These are phyloP conservation scores for Heliconius hermathena DNA, from an alignment of 1,140 invertebrate species.

Conservation along the genomic window DNA sequence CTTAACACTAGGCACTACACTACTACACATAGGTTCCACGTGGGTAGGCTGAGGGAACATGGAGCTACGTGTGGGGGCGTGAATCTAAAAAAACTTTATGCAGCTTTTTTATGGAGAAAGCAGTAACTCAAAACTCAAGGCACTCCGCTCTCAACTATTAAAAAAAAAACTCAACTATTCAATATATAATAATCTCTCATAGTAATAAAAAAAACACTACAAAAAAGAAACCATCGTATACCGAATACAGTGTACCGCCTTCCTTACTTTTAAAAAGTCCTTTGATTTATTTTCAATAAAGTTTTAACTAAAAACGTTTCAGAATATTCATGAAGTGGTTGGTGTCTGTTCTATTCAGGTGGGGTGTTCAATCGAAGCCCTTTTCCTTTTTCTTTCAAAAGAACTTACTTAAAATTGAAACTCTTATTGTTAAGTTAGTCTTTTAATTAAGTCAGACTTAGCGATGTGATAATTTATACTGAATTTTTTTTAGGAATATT, in stretches of 20 bases:
- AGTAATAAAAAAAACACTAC: neutral
- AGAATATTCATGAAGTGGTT: slow-evolving; percentile 75
- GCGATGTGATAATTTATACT: slow-evolving; percentile 25
- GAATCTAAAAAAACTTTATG: too few relatives aligned
- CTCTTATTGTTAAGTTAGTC: slow-evolving; percentile 35
- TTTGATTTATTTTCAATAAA: slow-evolving; percentile 71
- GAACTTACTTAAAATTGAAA: slow-evolving; percentile 45
- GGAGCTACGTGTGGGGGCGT: too few relatives aligned
- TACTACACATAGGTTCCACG: too few relatives aligned
- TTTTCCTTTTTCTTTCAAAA: slow-evolving; percentile 49
- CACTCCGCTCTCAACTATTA: too few relatives aligned
- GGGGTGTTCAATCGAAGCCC: slow-evolving; percentile 60
- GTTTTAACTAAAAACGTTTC: slow-evolving; percentile 67
- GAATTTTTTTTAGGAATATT: neutral
- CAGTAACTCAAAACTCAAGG: too few relatives aligned
- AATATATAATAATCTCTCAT: too few relatives aligned
- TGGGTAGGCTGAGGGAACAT: too few relatives aligned
- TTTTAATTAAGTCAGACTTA: slow-evolving; percentile 35
- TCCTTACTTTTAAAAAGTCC: slow-evolving; percentile 49
- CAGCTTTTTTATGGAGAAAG: too few relatives aligned
- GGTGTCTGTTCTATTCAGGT: slow-evolving; percentile 74
- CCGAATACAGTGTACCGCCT: slow-evolving; percentile 15
- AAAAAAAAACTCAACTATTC: too few relatives aligned
- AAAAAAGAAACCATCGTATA: neutral
- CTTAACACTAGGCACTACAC: too few relatives aligned